Base-by-base conservation (phyloP, 2,113 vertebrate genomes). In the Hippocampus comes region DNA sequence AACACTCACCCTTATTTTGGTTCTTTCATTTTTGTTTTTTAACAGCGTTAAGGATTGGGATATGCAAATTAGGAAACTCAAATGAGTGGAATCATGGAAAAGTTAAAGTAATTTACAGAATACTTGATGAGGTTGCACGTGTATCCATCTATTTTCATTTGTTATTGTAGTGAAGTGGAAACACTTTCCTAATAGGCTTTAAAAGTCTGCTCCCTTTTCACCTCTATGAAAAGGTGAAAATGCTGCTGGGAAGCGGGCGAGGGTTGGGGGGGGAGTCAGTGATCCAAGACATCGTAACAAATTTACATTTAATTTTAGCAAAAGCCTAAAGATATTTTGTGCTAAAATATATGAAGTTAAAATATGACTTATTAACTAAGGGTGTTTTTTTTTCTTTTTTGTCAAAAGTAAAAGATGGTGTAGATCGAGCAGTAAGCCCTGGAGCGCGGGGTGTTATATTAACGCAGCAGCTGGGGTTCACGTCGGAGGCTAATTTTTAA, bases 401-500 rank as follows among this genome's bases (percentile, higher is more conserved):
- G 86, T 92, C 79, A 91, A 89, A 92, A 89, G 88, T 90, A 93
- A 93, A 94, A 88, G 84, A 92, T 91, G 88, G 84, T 70, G 69
- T 88, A 89, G 83, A 85, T 88, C 85, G 89, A 90, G 87, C 75
- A 79, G 85, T 74, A 87, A 85, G 83, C 92, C 91, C 92, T 43
- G 78, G 84, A 93, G 89, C 87, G 83, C 86, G 84, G 88, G 84
- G 88, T 93, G 86, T 92, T 93, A 94, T 94, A 94, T 94, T 93
- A 94, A 94, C 94, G 92, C 81, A 88, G 80, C 78, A 87, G 92
- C 86, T 88, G 86, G 68, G 71, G 88, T 89, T 85, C 82, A 93
- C 92, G 88, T 92, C 88, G 87, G 79, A 85, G 89, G 88, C 87
- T 93, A 92, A 91, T 93, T 94, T 94, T 94, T 88, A 91, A 91